phyloP scores from a whole-genome alignment of 2,888 invertebrate genomes.

The Patella ulyssiponensis region DNA sequence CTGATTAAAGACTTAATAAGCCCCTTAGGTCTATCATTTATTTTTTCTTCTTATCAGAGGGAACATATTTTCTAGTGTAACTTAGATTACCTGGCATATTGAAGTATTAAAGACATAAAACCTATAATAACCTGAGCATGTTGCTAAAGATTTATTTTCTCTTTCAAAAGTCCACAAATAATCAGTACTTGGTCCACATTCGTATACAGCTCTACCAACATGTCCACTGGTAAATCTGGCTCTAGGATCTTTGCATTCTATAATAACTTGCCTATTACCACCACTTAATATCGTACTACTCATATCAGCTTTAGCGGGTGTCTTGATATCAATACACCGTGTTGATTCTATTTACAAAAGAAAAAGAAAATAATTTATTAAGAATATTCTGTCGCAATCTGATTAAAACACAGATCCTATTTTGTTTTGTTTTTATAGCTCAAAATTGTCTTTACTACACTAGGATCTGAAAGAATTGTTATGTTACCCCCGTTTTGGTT shows the following conservation, averaged over 20 bases:
- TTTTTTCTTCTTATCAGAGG: too few species aligned
- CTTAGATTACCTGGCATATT: too few species aligned
- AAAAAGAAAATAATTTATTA: too few species aligned
- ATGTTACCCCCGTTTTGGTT: too few species aligned
- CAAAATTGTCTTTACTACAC: too few species aligned
- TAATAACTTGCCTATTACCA: constrained; percentile 5
- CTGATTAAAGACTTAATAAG: too few species aligned
- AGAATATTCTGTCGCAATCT: too few species aligned
- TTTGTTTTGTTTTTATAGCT: too few species aligned
- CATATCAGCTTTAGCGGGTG: constrained; percentile 53
- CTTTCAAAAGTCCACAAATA: constrained; percentile 63
- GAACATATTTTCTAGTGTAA: too few species aligned
- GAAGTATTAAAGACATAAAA: neutral
- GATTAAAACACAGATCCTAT: too few species aligned
- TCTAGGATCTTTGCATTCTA: constrained; percentile 42
- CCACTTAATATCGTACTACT: constrained; percentile 41
- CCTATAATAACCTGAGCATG: constrained; percentile 62
- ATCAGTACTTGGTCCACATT: constrained; percentile 60
- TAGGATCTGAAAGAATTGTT: too few species aligned
- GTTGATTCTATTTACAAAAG: neutral
- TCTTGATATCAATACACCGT: neutral
- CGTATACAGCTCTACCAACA: constrained; percentile 32
- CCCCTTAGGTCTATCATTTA: too few species aligned
- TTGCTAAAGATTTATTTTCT: constrained; percentile 55
- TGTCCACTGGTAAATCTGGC: constrained; percentile 44